Conservation (phyloP, 2,113 vertebrate genomes). For the Syrmaticus mikado region DNA sequence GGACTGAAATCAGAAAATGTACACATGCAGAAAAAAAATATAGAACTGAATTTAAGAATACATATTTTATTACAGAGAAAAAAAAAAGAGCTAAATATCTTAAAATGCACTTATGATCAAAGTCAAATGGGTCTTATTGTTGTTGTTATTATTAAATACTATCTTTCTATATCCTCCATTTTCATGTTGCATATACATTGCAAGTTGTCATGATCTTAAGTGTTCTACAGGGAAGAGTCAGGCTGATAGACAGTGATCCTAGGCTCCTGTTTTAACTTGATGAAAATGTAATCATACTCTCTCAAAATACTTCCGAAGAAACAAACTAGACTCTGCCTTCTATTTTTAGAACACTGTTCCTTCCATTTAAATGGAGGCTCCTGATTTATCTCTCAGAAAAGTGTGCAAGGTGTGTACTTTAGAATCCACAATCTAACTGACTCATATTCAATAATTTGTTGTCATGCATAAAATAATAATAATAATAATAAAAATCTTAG, state of each 20-base stretch:
- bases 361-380: not conserved
- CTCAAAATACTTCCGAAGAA: not conserved
- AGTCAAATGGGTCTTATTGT: not conserved
- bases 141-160: not conserved
- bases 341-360: not conserved
- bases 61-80: not conserved
- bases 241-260: not conserved
- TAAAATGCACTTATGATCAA: not conserved
- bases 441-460: not conserved
- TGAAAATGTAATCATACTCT: not conserved
- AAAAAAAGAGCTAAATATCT: not conserved
- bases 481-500: not conserved
- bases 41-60: not conserved
- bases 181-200: not conserved
- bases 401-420: not conserved
- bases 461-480: not conserved
- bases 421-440: not conserved
- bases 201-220: not conserved
- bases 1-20: not conserved
- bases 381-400: not conserved
- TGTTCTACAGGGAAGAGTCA: not conserved
- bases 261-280: not conserved
- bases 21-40: not conserved
- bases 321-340: not conserved
- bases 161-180: not conserved